Evolutionary conservation across 2,113 vertebrate genomes (phyloP), one percentile per base, ranked within the genome.

Genomic region (Sphaerodactylus townsendi): DNA sequence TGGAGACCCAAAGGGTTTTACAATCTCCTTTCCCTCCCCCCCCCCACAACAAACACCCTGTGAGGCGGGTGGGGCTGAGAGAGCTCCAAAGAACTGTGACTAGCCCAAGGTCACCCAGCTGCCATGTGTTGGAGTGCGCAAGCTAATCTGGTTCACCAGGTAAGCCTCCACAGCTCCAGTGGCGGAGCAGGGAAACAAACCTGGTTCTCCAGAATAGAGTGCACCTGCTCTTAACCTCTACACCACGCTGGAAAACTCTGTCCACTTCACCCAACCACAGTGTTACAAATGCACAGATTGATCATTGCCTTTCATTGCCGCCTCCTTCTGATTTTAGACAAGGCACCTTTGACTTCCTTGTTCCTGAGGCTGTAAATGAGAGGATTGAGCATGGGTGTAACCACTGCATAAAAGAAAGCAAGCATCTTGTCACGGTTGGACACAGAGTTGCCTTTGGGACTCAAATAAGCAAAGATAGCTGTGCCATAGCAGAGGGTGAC

Each of bases 401-500:
- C 88, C 56, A 91, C 91, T 0, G 89, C 91, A 3, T 92, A 93
- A 35, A 93, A 39, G 53, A 92, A 23, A 1, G 88, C 89, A 59
- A 90, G 83, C 48, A 85, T 87, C 89, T 92, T 93, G 64, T 93
- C 90, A 7, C 86, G 48, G 14, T 87, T 86, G 62, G 89, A 77
- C 17, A 77, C 90, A 39, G 59, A 79, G 25, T 86, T 90, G 74
- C 90, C 89, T 17, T 89, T 88, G 44, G 90, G 91, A 8, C 84
- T n/a, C 21, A 92, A 83, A 5, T 93, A 90, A 35, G 92, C 91
- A 59, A 93, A 90, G 74, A 87, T 70, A 44, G 90, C 89, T 76
- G 90, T 89, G 70, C 91, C 91, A 1, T 93, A 93, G 81, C 88
- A 93, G 35, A 94, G 88, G 3, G 85, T 91, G 33, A 91, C 93